Percentiles rank a stretch among this genome's conserved stretches.
Evolutionary conservation across 1,140 invertebrate species (phyloP).

Genomic region (Diabrotica undecimpunctata): DNA sequence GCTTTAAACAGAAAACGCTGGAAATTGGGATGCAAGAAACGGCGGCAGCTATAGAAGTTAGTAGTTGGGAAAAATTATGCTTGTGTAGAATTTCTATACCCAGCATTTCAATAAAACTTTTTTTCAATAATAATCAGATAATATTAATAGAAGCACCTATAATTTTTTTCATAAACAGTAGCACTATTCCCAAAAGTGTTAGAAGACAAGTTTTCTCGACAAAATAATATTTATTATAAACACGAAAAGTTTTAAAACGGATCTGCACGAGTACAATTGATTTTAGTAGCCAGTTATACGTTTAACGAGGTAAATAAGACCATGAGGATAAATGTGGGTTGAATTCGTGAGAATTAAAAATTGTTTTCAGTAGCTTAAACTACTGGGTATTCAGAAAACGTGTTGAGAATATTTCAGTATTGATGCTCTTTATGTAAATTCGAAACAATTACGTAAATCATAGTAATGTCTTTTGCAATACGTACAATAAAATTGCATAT

Average conservation of each 20-base stretch:
- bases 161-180: no score
- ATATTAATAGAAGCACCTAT: no score
- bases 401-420: slow-evolving; percentile 3
- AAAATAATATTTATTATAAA: no score
- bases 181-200: no score
- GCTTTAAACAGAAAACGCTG: no score
- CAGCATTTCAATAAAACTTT: no score
- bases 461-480: slow-evolving; percentile 3
- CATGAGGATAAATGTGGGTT: neutral
- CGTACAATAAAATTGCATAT: neutral
- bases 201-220: no score
- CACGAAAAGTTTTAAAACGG: neutral
- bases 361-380: neutral
- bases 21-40: no score
- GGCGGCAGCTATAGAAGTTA: no score
- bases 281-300: neutral
- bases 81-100: no score
- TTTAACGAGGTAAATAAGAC: slow-evolving; percentile 1
- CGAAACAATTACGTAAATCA: neutral
- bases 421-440: neutral
- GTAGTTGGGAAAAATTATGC: no score
- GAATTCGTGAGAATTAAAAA: slow-evolving; percentile 2
- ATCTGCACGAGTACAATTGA: neutral
- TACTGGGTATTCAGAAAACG: slow-evolving; percentile 1
- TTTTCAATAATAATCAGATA: no score